Evolutionary conservation across 2,888 invertebrate species (phyloP).

Genomic region (Carabus problematicus): DNA sequence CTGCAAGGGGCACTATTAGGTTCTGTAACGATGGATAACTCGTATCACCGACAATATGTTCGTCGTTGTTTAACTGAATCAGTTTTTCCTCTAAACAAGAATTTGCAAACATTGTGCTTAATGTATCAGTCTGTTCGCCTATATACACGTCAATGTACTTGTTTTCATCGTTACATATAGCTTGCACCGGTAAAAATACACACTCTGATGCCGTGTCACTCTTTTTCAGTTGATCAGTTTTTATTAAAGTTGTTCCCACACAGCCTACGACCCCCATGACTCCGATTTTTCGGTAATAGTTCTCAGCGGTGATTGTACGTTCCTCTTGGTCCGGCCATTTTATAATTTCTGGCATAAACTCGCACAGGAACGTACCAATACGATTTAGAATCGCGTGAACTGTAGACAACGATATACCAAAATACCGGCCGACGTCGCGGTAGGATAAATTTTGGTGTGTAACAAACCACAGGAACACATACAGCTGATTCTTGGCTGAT

Average conservation of each 20-base stretch:
- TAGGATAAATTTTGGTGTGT: conserved; percentile 1
- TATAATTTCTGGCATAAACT: background rate
- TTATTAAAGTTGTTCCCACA: background rate
- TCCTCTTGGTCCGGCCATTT: conserved; percentile 5
- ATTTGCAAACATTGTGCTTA: background rate
- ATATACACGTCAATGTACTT: conserved; percentile 2
- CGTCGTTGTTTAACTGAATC: background rate
- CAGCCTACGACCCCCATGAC: background rate
- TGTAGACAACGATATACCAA: conserved; percentile 1
- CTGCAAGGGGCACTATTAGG: background rate
- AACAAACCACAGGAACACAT: conserved; percentile 1
- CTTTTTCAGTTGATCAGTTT: background rate
- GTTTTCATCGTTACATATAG: conserved; percentile 6
- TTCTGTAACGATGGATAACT: background rate
- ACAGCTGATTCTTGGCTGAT: conserved; percentile 1
- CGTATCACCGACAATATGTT: background rate
- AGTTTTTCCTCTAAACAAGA: conserved; percentile 9
- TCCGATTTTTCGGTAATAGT: background rate
- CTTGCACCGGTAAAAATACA: background rate
- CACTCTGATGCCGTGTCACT: background rate
- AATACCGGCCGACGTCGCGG: background rate
- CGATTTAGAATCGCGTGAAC: background rate
- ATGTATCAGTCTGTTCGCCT: background rate
- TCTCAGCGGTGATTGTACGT: background rate
- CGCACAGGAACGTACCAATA: background rate